These are phyloP conservation scores for Calephelis perditalis DNA, from an alignment of 2,888 invertebrate species.

Conservation along the genomic window DNA sequence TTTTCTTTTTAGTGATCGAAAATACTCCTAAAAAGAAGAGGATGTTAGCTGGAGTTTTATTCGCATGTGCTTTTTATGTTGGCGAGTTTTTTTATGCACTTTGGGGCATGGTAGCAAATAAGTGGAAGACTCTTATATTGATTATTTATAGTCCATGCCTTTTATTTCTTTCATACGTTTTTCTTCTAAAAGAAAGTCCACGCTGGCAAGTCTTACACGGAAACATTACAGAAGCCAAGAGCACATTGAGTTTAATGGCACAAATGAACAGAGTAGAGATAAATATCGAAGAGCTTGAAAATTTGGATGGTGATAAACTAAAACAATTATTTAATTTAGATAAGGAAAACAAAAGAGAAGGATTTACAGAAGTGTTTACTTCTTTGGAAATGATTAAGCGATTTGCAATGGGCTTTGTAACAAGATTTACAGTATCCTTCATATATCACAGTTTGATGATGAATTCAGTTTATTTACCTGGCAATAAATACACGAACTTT, in stretches of 20 bases:
- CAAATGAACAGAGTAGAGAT: slow-evolving; percentile 48
- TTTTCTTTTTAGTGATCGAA: slow-evolving; percentile 51
- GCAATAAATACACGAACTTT: slow-evolving; percentile 59
- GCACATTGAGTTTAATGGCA: slow-evolving; percentile 42
- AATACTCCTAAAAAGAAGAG: slow-evolving; percentile 48
- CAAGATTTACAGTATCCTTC: slow-evolving; percentile 52
- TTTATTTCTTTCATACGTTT: slow-evolving; percentile 43
- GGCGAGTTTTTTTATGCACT: slow-evolving; percentile 53
- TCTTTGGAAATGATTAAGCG: slow-evolving; percentile 51
- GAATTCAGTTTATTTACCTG: slow-evolving; percentile 58
- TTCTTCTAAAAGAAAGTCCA: slow-evolving; percentile 53
- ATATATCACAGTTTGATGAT: slow-evolving; percentile 61
- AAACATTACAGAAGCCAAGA: slow-evolving; percentile 46
- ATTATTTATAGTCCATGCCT: slow-evolving; percentile 55
- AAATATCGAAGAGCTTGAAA: slow-evolving; percentile 39
- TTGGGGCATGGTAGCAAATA: slow-evolving; percentile 52
- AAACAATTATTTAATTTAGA: slow-evolving; percentile 48
- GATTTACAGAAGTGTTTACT: slow-evolving; percentile 40
- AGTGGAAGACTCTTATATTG: slow-evolving; percentile 53
- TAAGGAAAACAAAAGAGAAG: slow-evolving; percentile 44
- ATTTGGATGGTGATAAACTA: slow-evolving; percentile 39
- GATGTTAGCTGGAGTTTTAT: slow-evolving; percentile 50
- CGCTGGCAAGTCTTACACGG: slow-evolving; percentile 58
- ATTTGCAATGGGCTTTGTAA: slow-evolving; percentile 39
- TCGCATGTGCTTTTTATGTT: slow-evolving; percentile 51